Evolutionary conservation across 2,797 vertebrate species (phyloP), one percentile per base, ranked within the genome.

Genomic region (Australoheros facetus): DNA sequence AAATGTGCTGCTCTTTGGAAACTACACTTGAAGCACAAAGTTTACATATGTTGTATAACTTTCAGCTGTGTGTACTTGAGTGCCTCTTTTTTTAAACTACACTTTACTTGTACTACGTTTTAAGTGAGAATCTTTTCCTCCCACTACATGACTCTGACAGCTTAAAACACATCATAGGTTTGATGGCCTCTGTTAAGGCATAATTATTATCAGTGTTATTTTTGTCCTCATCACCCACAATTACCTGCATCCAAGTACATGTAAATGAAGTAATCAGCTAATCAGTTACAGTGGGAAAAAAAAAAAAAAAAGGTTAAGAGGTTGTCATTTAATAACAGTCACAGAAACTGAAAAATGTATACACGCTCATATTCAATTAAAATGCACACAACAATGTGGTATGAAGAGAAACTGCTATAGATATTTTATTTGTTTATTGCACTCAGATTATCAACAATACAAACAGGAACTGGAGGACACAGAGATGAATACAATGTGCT

Each of bases 381-480:
- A 69, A 69, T 69, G 8, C 14, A 48, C 14, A 45, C 13, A 48
- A 17, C 16, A 16, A 2, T 1, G 17, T 48, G 8, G 2, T 9
- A 53, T 21, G 12, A 74, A 66, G 3, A 71, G 21, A 54, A 53
- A 64, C 9, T 26, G 14, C 21, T 56, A 1, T 8, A 21, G 14
- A 72, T 23, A 28, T 56, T 79, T 56, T 3, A 45, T 37, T 14
- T 51, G 58, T 95, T 95, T 96, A 96, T 96, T 96, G 94, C 94
- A 95, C 93, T 91, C 89, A 88, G 73, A 88, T 94, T 88, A 91
- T 91, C 83, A 95, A 94, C 92, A 88, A 88, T 89, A 94, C 91
- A 95, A 90, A 95, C 86, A 93, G 86, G 78, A 80, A 84, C 80
- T 77, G 78, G 71, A 93, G 72, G 74, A 90, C 77, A 90, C 74